phyloP scores from a whole-genome alignment of 2,797 vertebrate genomes.

The Pseudochromis fuscus region DNA sequence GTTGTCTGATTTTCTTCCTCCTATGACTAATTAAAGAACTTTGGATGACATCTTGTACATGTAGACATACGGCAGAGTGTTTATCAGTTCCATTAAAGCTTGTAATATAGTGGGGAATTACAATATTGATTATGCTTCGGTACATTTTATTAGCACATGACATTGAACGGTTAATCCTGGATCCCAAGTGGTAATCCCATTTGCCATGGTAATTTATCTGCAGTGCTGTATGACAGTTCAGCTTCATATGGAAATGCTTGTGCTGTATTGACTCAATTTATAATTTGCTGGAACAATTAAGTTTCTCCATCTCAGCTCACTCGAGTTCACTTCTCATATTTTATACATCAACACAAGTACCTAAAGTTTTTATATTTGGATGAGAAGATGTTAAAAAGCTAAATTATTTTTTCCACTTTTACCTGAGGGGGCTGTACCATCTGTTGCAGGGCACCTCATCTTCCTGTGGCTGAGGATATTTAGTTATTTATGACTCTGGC shows the following conservation, averaged over 20 bases:
- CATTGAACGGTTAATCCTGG: not conserved
- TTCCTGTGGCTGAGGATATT: too few relatives aligned
- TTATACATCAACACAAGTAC: not conserved
- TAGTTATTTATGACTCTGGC: too few relatives aligned
- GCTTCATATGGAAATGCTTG: slow-evolving; percentile 7
- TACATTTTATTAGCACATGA: not conserved
- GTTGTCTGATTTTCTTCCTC: too few relatives aligned
- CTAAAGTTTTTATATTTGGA: not conserved
- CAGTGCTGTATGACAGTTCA: not conserved
- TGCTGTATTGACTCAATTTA: slow-evolving; percentile 1
- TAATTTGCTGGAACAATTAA: not conserved
- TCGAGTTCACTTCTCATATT: not conserved
- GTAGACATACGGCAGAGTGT: not conserved
- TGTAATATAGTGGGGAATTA: not conserved
- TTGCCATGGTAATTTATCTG: slow-evolving; percentile 16
- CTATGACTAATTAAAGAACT: not conserved
- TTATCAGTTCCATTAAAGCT: not conserved
- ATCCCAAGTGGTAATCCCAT: slow-evolving; percentile 5
- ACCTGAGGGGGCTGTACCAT: too few relatives aligned
- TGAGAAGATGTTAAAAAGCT: not conserved
- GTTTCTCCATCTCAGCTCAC: not conserved
- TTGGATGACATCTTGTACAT: not conserved
- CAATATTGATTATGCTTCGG: slow-evolving; percentile 1
- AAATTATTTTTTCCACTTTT: too few relatives aligned
- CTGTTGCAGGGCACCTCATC: not conserved